Base-by-base conservation (phyloP, 2,888 invertebrate species). In the Hybos culiciformis region DNA sequence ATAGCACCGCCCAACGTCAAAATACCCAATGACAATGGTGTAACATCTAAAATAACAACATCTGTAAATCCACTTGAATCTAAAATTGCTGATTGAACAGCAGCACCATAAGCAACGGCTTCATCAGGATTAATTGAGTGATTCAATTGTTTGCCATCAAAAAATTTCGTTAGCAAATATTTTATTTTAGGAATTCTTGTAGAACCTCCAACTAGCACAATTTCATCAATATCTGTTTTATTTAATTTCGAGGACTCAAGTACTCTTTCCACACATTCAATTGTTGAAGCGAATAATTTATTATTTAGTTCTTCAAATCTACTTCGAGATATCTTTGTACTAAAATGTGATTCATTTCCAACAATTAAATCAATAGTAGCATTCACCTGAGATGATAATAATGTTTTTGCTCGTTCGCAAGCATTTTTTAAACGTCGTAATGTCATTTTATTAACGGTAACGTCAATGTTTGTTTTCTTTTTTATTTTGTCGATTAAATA, bases 261-360 rank as follows among this genome's bases (percentile, higher is more conserved):
- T n/a, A 91, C 78, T 68, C 91, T 92, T 68, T 93, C 91, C 0
- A 93, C 92, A 1, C 91, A 91, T 57, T 91, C 88, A 72, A 94
- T 76, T 41, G 92, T 93, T 37, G 82, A 80, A 49, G 90, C 75
- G 80, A 94, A 93, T 49, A 93, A 71, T 62, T 93, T 92, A 3
- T 86, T 83, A 62, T 87, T 86, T 54, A 94, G 71, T 62, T 93
- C 92, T 65, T 94, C 93, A 63, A 94, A 94, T 53, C 90, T 77
- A 44, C 92, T 92, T 52, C 91, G 73, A 12, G n/a, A n/a, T n/a
- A n/a, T n/a, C n/a, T n/a, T n/a, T n/a, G n/a, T n/a, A n/a, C n/a
- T n/a, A n/a, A n/a, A n/a, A n/a, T n/a, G n/a, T n/a, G n/a, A n/a
- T n/a, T n/a, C 79, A 46, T 91, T 91, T 62, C 92, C 90, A 55